Percentiles rank a stretch among this genome's conserved stretches.
These are phyloP conservation scores for Pseudomyrmex pallidus DNA, from an alignment of 1,140 invertebrate species.

Conservation along the genomic window DNA sequence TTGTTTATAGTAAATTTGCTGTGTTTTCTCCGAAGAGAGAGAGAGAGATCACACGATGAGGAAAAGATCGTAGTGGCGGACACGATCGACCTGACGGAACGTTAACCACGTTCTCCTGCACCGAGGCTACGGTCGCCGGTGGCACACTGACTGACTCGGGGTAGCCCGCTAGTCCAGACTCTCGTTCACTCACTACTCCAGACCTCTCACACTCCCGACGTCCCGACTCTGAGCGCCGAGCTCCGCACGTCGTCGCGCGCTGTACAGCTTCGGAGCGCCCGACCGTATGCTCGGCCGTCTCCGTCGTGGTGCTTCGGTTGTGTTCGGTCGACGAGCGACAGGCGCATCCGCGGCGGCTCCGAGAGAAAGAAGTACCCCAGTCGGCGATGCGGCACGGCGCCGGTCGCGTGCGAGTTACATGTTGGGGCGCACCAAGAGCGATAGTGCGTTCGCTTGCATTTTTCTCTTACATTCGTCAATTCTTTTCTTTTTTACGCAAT, in stretches of 20 bases:
- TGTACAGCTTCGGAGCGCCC: constrained; percentile 21
- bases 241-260: constrained; percentile 61
- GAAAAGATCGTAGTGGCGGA: constrained; percentile 19
- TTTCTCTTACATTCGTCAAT: too few species aligned
- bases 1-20: too few species aligned
- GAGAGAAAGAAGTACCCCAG: constrained; percentile 14
- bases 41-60: constrained; percentile 8
- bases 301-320: constrained; percentile 62
- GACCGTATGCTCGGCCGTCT: constrained; percentile 57
- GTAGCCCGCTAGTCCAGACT: constrained; percentile 83
- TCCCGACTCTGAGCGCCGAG: constrained; percentile 66
- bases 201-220: constrained; percentile 75
- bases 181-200: constrained; percentile 78
- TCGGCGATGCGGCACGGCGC: constrained; percentile 55
- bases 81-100: constrained; percentile 59
- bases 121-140: constrained; percentile 79
- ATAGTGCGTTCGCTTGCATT: too few species aligned
- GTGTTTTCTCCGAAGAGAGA: constrained; percentile 26
- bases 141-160: constrained; percentile 85
- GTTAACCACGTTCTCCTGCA: constrained; percentile 70
- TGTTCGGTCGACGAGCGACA: constrained; percentile 55
- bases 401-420: constrained; percentile 12
- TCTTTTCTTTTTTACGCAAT: constrained; percentile 16
- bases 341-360: constrained; percentile 32
- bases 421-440: too few species aligned